phyloP scores from a whole-genome alignment of 2,888 invertebrate genomes.

The Diaperis boleti region DNA sequence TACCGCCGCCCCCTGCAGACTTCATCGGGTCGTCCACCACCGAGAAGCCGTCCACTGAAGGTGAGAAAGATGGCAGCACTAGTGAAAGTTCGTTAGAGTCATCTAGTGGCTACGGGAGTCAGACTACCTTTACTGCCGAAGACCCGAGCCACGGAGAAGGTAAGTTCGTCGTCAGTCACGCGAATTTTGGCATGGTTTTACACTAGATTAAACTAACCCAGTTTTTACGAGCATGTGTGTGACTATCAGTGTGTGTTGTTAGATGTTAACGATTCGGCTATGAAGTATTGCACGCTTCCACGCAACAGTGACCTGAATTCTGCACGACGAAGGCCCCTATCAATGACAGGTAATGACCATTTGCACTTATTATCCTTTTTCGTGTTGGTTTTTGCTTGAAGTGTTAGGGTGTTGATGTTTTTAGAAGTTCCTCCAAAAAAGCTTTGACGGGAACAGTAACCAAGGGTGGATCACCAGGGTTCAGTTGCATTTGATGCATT shows the following conservation, averaged over 20 bases:
- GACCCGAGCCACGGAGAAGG: slow-evolving; percentile 62
- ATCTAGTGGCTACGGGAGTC: slow-evolving; percentile 83
- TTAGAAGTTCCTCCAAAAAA: neutral
- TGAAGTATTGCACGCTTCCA: slow-evolving; percentile 70
- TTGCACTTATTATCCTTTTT: slow-evolving; percentile 9
- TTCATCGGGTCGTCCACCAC: slow-evolving; percentile 60
- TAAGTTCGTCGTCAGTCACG: slow-evolving; percentile 27
- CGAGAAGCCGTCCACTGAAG: slow-evolving; percentile 67
- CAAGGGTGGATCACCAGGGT: too few relatives aligned
- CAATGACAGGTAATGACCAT: slow-evolving; percentile 70
- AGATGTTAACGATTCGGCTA: slow-evolving; percentile 70
- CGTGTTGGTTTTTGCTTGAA: neutral
- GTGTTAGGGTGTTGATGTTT: neutral
- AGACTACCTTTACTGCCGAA: slow-evolving; percentile 77
- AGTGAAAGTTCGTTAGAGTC: slow-evolving; percentile 82
- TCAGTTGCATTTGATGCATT: too few relatives aligned
- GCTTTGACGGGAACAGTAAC: too few relatives aligned
- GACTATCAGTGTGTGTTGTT: slow-evolving; percentile 61
- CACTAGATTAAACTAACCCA: slow-evolving; percentile 17
- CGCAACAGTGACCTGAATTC: slow-evolving; percentile 69
- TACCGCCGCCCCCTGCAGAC: slow-evolving; percentile 71
- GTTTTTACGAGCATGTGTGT: slow-evolving; percentile 57
- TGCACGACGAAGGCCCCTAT: slow-evolving; percentile 71
- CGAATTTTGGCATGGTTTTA: slow-evolving; percentile 11
- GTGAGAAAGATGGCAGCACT: slow-evolving; percentile 71